Evolutionary conservation across 2,888 invertebrate species (phyloP), one percentile per base, ranked within the genome.

Genomic region (Conomelus anceps): DNA sequence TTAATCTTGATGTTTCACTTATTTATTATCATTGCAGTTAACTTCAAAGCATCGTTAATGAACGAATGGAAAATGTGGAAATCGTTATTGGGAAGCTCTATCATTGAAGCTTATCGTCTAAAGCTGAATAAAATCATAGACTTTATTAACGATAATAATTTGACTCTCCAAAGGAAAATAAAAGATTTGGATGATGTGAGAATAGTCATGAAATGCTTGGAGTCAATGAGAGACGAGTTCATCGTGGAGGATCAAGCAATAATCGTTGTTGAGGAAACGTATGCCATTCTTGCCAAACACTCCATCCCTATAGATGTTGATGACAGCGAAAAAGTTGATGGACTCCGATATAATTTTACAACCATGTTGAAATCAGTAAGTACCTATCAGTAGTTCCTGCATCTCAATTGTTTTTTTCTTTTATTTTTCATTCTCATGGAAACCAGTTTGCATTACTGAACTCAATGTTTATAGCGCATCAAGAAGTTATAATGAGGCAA

Each of bases 61-160:
- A 95, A 96, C 11, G 98, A 98, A 93, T 96, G 97, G 0, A 95
- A 96, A 91, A 95, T 96, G 88, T 98, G 98, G 98, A 97, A 97
- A 93, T 94, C 95, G 90, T 94, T 95, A 22, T 93, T 97, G 89
- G 97, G 97, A 0, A 95, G 95, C 91, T 94, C 96, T 41, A 93
- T 98, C 24, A 96, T 96, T 90, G 92, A 93, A 0, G 95, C 95
- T 17, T 97, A 97, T 92, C 96, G 95, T 92, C 95, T 95, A 88
- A 96, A 96, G 91, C 94, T 97, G 85, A 94, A 94, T 90, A 95
- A 95, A 92, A 94, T 97, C 92, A 95, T 96, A 91, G 96, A 96
- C 89, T 98, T 98, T 92, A 97, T 98, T 85, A 95, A 95, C 23
- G 96, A 96, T 22, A 96, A 96, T 91, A 95, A 96, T 93, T 89